phyloP scores from a whole-genome alignment of 2,113 vertebrate species.

The Indri indri region DNA sequence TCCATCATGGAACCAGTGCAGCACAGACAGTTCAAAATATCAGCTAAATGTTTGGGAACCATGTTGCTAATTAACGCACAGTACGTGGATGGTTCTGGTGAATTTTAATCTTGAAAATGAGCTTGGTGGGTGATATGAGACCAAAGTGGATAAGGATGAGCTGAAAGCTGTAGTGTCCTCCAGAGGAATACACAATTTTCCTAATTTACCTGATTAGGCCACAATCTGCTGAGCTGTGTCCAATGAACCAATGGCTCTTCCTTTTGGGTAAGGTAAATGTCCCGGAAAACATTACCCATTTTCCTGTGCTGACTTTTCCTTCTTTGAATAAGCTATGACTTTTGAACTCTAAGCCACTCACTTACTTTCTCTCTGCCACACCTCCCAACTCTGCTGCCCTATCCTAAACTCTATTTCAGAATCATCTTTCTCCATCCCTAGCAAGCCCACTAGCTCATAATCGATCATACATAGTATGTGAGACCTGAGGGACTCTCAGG shows the following conservation, averaged over 20 bases:
- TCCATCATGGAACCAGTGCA: no score
- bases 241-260: neutral
- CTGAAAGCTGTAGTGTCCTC: neutral
- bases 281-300: rapidly evolving
- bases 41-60: no score
- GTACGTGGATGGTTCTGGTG: no score
- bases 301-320: neutral
- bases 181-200: neutral
- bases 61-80: no score
- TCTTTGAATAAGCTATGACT: neutral
- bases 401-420: neutral
- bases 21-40: no score
- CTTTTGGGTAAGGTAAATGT: neutral
- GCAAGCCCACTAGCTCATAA: neutral
- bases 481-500: neutral
- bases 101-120: no score
- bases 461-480: neutral
- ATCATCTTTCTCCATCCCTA: neutral
- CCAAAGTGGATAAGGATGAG: no score
- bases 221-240: neutral
- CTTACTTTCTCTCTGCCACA: neutral
- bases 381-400: neutral
- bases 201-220: neutral
- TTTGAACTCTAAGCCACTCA: neutral
- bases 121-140: no score